These are phyloP conservation scores for Pseudomyrmex concolor DNA, from an alignment of 1,140 invertebrate species.

Conservation along the genomic window DNA sequence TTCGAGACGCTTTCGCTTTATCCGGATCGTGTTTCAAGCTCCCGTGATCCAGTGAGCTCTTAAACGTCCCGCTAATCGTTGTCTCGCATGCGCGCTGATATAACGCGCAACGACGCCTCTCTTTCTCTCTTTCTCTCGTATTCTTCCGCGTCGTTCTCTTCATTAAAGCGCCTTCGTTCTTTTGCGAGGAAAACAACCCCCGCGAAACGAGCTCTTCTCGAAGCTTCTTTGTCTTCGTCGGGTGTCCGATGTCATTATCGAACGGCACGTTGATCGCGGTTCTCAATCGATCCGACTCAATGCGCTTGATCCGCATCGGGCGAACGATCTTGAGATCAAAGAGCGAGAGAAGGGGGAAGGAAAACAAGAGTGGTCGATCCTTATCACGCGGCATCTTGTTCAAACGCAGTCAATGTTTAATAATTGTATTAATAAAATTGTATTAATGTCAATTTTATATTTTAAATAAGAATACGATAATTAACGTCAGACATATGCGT, in stretches of 20 bases:
- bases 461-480: too few relatives aligned
- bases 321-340: conserved; percentile 1
- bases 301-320: not conserved
- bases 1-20: conserved; percentile 39
- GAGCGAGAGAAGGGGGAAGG: too few relatives aligned
- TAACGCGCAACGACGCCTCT: conserved; percentile 58
- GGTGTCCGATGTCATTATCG: conserved; percentile 23
- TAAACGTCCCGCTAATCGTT: conserved; percentile 71
- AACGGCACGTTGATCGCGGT: conserved; percentile 31
- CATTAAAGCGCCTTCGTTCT: conserved; percentile 8
- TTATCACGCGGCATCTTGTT: too few relatives aligned
- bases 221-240: conserved; percentile 26
- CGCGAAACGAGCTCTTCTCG: conserved; percentile 3
- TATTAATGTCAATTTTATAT: too few relatives aligned
- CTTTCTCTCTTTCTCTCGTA: conserved; percentile 55
- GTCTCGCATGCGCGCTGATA: conserved; percentile 71
- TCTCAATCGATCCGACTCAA: conserved; percentile 14
- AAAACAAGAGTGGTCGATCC: too few relatives aligned
- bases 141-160: conserved; percentile 35
- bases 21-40: conserved; percentile 69
- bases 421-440: too few relatives aligned
- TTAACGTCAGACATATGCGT: too few relatives aligned
- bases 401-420: too few relatives aligned
- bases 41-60: conserved; percentile 63
- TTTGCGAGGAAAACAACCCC: conserved; percentile 4